Conservation (phyloP, 2,888 invertebrate species). For the Himalopsyche anomala region DNA sequence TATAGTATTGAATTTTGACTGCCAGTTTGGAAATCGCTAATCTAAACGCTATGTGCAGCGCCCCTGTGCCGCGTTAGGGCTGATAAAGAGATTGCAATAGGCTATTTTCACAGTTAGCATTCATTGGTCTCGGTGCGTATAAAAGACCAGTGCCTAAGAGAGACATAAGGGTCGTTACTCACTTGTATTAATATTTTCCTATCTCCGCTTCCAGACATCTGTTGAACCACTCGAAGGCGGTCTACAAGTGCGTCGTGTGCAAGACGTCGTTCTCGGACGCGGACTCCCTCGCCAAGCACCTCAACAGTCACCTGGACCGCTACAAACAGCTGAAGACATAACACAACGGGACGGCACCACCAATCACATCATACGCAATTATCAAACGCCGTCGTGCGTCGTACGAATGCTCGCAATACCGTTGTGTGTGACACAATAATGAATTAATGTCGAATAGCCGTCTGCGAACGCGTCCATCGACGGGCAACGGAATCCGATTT, state of each 20-base stretch:
- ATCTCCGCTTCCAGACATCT: conserved; percentile 69
- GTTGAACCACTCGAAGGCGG: conserved; percentile 75
- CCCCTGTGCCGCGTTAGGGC: no score
- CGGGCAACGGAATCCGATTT: no score
- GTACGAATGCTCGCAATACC: neutral
- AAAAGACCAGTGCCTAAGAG: no score
- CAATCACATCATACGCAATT: conserved; percentile 16
- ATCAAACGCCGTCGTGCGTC: neutral
- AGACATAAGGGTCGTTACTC: no score
- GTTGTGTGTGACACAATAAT: neutral
- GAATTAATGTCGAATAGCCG: neutral
- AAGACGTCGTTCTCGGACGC: conserved; percentile 75
- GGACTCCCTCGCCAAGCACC: conserved; percentile 74
- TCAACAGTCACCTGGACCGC: conserved; percentile 76
- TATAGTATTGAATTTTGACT: no score
- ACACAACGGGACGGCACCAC: neutral
- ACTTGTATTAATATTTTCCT: neutral
- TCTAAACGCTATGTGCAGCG: no score
- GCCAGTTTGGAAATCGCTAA: no score
- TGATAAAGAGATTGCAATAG: no score
- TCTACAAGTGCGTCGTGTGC: conserved; percentile 75
- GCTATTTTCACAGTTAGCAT: no score
- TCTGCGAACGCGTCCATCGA: neutral
- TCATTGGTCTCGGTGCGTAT: no score
- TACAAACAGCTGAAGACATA: conserved; percentile 75